phyloP scores from a whole-genome alignment of 2,888 invertebrate genomes.

The Linnaemya tessellans region DNA sequence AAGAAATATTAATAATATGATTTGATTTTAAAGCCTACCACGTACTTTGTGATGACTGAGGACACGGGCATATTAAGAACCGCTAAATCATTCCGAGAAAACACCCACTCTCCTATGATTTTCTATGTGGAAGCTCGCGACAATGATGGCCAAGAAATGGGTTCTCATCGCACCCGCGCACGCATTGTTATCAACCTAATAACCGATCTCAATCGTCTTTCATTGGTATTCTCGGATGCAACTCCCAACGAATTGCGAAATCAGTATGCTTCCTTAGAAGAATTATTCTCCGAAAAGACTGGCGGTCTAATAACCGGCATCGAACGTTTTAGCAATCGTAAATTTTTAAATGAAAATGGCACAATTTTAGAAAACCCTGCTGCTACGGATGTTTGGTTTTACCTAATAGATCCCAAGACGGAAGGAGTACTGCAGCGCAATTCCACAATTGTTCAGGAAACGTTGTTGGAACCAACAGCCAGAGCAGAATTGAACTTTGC shows the following conservation, averaged over 20 bases:
- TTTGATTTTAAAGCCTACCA: slow-evolving; percentile 77
- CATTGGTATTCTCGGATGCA: slow-evolving; percentile 90
- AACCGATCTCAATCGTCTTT: slow-evolving; percentile 89
- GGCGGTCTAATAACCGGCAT: slow-evolving; percentile 91
- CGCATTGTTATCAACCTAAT: slow-evolving; percentile 87
- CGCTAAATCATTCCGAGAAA: slow-evolving; percentile 88
- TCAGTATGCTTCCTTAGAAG: slow-evolving; percentile 84
- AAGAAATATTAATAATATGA: not conserved
- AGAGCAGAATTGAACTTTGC: slow-evolving; percentile 88
- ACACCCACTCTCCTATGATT: slow-evolving; percentile 88
- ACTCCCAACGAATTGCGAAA: slow-evolving; percentile 88
- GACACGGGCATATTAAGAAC: slow-evolving; percentile 91
- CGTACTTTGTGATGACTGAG: slow-evolving; percentile 89
- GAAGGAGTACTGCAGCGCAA: slow-evolving; percentile 90
- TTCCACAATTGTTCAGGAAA: slow-evolving; percentile 88
- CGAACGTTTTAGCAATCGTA: slow-evolving; percentile 92
- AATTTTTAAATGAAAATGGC: slow-evolving; percentile 89
- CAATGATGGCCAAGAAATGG: slow-evolving; percentile 84
- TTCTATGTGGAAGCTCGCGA: slow-evolving; percentile 87
- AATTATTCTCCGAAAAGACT: slow-evolving; percentile 84
- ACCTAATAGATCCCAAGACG: slow-evolving; percentile 90
- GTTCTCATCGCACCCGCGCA: slow-evolving; percentile 81
- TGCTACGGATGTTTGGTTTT: slow-evolving; percentile 95
- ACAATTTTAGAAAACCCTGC: slow-evolving; percentile 88
- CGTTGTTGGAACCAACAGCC: slow-evolving; percentile 86